Conservation (phyloP, 2,888 invertebrate genomes). For the Mactromeris polynyma region DNA sequence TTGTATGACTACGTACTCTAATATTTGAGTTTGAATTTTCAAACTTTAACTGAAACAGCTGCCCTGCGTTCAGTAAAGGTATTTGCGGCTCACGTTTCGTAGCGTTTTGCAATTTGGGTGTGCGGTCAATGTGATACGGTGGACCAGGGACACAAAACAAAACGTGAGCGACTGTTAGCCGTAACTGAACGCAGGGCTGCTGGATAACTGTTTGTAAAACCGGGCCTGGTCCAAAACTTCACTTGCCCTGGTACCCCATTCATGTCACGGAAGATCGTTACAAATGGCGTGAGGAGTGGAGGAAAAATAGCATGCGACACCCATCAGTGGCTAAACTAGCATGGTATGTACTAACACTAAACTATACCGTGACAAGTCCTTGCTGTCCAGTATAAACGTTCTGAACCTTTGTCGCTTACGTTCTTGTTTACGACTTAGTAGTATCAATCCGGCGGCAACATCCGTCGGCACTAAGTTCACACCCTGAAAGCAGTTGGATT, state of each 20-base stretch:
- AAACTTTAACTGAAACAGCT: too few species aligned
- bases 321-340: slow-evolving; percentile 25
- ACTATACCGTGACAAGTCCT: slow-evolving; percentile 57
- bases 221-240: neutral
- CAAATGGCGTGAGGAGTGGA: neutral
- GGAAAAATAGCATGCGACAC: slow-evolving; percentile 33
- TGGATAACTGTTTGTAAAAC: neutral
- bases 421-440: slow-evolving; percentile 89
- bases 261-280: neutral
- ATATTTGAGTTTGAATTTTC: too few species aligned
- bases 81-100: too few species aligned
- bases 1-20: too few species aligned
- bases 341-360: slow-evolving; percentile 57
- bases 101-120: too few species aligned
- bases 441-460: slow-evolving; percentile 94
- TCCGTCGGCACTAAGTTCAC: slow-evolving; percentile 96
- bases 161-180: too few species aligned
- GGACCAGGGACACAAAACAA: too few species aligned
- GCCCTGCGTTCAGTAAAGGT: too few species aligned
- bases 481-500: too few species aligned
- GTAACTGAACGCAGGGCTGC: too few species aligned
- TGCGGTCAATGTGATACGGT: too few species aligned
- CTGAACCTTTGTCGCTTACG: slow-evolving; percentile 54
- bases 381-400: slow-evolving; percentile 24
- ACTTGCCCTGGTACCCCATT: neutral